Evolutionary conservation across 2,113 vertebrate genomes (phyloP), one percentile per base, ranked within the genome.

Genomic region (Ifrita kowaldi): DNA sequence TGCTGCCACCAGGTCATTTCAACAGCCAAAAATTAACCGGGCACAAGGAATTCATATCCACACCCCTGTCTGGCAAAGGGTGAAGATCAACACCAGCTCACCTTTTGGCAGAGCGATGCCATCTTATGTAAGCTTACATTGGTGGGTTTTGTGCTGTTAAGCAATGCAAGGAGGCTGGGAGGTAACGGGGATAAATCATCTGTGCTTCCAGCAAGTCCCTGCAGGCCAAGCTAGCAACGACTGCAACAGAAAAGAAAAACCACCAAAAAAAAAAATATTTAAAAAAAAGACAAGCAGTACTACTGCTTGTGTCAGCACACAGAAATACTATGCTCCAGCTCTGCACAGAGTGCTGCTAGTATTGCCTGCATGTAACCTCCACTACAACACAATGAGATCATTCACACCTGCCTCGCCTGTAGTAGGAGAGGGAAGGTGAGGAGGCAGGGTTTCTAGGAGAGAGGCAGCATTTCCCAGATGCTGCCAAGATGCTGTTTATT

Each of bases 401-500:
- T 95, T 96, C 94, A 81, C 96, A 96, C 97, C 96, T 96, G 95
- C 93, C 80, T 75, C 0, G 69, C 32, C 90, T 65, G 80, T 95
- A 97, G 96, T 95, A 96, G 55, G 92, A 94, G 94, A 94, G 63
- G 76, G 95, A 89, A 89, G 97, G 95, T 96, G 93, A 93, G 91
- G 77, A 57, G 87, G 83, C 79, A 84, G 84, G 87, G 73, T 87
- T 95, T 89, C 95, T 84, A 75, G 62, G 83, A 96, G 91, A 90
- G 80, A 94, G 76, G 94, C 96, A 95, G 76, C 93, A 97, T 84
- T 96, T 95, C 95, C 97, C 98, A 97, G 93, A 96, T 97, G 96
- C 97, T 97, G 92, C 93, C 97, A 97, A 97, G 97, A 97, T 93
- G 93, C 97, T 98, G 97, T 96, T 96, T 97, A 97, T 94, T 96